These are phyloP conservation scores for Turdus rufiventris DNA, from an alignment of 2,113 vertebrate species.

Conservation along the genomic window DNA sequence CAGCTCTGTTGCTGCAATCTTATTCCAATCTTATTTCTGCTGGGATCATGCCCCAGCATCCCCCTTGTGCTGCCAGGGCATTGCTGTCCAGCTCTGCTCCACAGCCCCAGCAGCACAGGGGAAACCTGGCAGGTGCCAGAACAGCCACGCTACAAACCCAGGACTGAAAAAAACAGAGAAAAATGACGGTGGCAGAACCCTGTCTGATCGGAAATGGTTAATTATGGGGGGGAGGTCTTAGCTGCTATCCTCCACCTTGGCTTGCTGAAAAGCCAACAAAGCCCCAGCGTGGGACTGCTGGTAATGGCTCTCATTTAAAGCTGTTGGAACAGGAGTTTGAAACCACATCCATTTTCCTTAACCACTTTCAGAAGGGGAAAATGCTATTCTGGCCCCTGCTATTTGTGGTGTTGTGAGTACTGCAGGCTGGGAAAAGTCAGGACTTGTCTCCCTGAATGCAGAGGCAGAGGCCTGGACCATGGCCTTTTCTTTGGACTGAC, in stretches of 20 bases:
- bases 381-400: neutral
- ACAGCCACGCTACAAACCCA: accelerated
- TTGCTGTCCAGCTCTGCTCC: accelerated
- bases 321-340: neutral
- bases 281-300: neutral
- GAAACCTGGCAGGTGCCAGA: neutral
- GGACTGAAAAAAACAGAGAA: neutral
- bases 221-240: neutral
- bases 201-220: neutral
- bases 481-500: accelerated
- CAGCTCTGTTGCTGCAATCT: neutral
- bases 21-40: neutral
- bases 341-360: neutral
- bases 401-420: neutral
- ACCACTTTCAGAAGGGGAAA: neutral
- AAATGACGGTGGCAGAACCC: neutral
- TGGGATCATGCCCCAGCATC: neutral
- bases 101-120: neutral
- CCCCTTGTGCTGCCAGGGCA: accelerated
- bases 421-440: neutral
- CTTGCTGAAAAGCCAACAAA: neutral
- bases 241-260: neutral
- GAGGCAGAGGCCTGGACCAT: neutral
- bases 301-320: conserved; percentile 24
- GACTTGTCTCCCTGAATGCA: neutral